These are phyloP conservation scores for Characodon lateralis DNA, from an alignment of 2,797 vertebrate species.

Conservation along the genomic window DNA sequence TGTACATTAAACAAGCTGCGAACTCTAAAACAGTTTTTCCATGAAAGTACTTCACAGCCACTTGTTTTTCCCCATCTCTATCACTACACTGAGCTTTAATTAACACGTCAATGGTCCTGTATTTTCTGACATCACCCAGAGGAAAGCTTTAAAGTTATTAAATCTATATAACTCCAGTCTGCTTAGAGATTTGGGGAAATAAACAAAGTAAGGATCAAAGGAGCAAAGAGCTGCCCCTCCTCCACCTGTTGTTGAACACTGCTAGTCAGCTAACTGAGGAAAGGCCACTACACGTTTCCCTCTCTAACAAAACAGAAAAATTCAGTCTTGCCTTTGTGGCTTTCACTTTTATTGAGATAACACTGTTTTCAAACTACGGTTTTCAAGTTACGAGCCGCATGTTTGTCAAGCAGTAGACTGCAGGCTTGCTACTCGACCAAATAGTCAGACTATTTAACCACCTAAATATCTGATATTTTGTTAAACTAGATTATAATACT, in stretches of 20 bases:
- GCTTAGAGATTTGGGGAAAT: slow-evolving; percentile 68
- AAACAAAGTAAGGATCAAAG: slow-evolving; percentile 54
- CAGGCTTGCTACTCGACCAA: background rate
- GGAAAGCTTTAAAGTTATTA: slow-evolving; percentile 74
- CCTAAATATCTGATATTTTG: background rate
- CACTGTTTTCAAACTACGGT: background rate
- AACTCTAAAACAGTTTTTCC: slow-evolving; percentile 64
- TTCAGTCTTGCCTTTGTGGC: background rate
- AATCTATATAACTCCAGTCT: slow-evolving; percentile 54
- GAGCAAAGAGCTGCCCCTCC: background rate
- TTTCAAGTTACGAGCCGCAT: background rate
- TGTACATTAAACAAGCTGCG: slow-evolving; percentile 65
- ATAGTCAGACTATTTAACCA: background rate
- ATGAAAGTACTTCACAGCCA: slow-evolving; percentile 54
- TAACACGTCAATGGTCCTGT: slow-evolving; percentile 73
- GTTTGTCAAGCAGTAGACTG: background rate
- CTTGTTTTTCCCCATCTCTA: slow-evolving; percentile 33
- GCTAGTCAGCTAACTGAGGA: background rate
- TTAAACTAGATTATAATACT: background rate
- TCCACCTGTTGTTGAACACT: background rate
- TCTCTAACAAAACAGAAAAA: background rate
- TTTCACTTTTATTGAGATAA: background rate
- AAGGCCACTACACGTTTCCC: background rate
- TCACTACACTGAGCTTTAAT: slow-evolving; percentile 68
- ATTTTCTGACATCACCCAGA: slow-evolving; percentile 72